A percentile compares a stretch with the other conserved stretches of the same genome.
phyloP scores from a whole-genome alignment of 1,140 invertebrate species.

The Alviniconcha marisindica region DNA sequence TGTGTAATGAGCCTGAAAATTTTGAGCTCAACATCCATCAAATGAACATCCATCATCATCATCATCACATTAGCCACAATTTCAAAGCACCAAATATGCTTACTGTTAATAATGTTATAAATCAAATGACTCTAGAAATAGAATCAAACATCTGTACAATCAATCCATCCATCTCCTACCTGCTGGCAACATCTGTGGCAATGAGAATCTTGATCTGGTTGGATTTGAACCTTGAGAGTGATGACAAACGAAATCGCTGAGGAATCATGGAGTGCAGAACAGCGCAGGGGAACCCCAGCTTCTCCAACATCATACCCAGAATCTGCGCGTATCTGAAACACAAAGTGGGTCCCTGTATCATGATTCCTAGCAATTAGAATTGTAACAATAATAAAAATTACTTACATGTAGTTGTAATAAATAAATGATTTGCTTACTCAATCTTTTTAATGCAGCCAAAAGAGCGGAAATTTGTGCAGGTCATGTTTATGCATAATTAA shows the following conservation, averaged over 20 bases:
- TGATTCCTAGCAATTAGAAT: no score
- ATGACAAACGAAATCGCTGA: slow-evolving; percentile 71
- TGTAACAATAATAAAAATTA: no score
- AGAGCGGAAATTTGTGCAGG: no score
- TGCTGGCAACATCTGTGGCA: slow-evolving; percentile 76
- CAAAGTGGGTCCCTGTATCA: no score
- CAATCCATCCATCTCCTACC: slow-evolving; percentile 52
- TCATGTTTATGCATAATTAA: no score
- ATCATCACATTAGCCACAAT: no score
- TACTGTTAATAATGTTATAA: slow-evolving; percentile 4
- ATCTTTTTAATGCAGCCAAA: no score
- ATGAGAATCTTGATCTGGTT: slow-evolving; percentile 74
- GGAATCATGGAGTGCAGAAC: slow-evolving; percentile 82
- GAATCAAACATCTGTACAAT: background rate
- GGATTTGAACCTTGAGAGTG: slow-evolving; percentile 75
- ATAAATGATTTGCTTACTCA: no score
- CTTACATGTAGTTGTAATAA: no score
- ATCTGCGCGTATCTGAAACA: slow-evolving; percentile 74
- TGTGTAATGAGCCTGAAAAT: no score
- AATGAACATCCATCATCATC: background rate
- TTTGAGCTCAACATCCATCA: background rate
- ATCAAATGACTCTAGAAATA: background rate
- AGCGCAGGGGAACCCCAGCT: slow-evolving; percentile 91
- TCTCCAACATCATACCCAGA: slow-evolving; percentile 85
- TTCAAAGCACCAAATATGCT: no score